Percentiles rank a stretch among this genome's conserved stretches.
Conservation (phyloP, 2,888 invertebrate genomes). For the Cepaea hortensis region DNA sequence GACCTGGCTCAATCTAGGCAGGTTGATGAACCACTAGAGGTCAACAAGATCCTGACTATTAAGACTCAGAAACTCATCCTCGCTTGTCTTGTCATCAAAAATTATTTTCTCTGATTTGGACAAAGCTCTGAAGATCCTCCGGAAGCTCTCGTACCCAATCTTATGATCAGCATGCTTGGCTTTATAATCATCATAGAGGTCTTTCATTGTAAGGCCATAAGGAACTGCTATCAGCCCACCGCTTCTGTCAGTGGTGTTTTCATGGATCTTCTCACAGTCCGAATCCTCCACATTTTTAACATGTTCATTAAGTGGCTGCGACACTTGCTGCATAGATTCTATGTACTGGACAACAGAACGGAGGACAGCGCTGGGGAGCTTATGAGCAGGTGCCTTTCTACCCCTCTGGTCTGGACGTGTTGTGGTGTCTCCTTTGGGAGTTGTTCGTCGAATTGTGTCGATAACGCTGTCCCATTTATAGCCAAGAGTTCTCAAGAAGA, state of each 20-base stretch:
- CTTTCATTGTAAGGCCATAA: slow-evolving; percentile 45
- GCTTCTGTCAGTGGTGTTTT: not conserved
- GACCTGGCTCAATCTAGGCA: too few relatives aligned
- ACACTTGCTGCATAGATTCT: slow-evolving; percentile 39
- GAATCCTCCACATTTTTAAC: not conserved
- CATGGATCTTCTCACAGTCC: not conserved
- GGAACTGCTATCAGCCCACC: slow-evolving; percentile 6
- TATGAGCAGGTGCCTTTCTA: slow-evolving; percentile 38
- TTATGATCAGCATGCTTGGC: slow-evolving; percentile 38
- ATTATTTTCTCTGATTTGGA: slow-evolving; percentile 23
- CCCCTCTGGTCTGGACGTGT: slow-evolving; percentile 39
- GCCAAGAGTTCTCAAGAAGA: slow-evolving; percentile 41
- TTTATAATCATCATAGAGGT: slow-evolving; percentile 42
- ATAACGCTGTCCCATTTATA: slow-evolving; percentile 47
- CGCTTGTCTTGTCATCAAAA: not conserved
- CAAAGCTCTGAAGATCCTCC: slow-evolving; percentile 22
- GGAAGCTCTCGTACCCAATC: slow-evolving; percentile 44
- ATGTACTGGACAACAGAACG: slow-evolving; percentile 36
- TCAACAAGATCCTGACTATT: slow-evolving; percentile 1
- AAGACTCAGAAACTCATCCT: not conserved
- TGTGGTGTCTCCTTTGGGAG: slow-evolving; percentile 30
- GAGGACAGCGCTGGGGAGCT: slow-evolving; percentile 10
- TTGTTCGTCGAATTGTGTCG: slow-evolving; percentile 38
- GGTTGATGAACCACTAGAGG: not conserved
- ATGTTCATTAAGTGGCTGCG: not conserved